These are phyloP conservation scores for Lamellibrachia columna DNA, from an alignment of 2,888 invertebrate species.

Conservation along the genomic window DNA sequence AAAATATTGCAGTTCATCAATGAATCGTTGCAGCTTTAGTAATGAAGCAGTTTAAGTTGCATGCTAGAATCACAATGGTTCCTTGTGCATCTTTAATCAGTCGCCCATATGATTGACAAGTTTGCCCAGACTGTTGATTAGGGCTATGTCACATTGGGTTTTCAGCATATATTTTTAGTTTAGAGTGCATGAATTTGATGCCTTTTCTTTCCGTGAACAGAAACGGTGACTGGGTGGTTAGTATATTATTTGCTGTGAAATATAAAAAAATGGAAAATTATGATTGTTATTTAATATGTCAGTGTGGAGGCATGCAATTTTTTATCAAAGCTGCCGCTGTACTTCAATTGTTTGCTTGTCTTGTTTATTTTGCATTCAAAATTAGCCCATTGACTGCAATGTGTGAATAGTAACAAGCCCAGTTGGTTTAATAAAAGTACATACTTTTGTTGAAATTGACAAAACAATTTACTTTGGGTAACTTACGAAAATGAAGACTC, in stretches of 20 bases:
- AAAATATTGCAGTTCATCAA: too few species aligned
- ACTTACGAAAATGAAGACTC: too few species aligned
- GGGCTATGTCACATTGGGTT: too few species aligned
- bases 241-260: background rate
- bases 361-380: background rate
- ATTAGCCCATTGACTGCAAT: too few species aligned
- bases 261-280: slow-evolving; percentile 13
- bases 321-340: too few species aligned
- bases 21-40: background rate
- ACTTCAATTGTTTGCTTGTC: too few species aligned
- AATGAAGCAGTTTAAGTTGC: background rate
- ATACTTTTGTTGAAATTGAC: too few species aligned
- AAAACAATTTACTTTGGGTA: too few species aligned
- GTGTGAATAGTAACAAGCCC: too few species aligned
- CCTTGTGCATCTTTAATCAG: background rate
- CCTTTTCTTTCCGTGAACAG: background rate
- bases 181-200: background rate
- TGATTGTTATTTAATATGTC: background rate
- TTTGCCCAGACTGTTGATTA: too few species aligned
- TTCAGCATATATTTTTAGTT: background rate
- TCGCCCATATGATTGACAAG: background rate
- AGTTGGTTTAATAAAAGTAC: too few species aligned
- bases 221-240: background rate
- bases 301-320: background rate
- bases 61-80: background rate